Base-by-base conservation (phyloP, 2,113 vertebrate genomes). In the Australoheros scitulus region DNA sequence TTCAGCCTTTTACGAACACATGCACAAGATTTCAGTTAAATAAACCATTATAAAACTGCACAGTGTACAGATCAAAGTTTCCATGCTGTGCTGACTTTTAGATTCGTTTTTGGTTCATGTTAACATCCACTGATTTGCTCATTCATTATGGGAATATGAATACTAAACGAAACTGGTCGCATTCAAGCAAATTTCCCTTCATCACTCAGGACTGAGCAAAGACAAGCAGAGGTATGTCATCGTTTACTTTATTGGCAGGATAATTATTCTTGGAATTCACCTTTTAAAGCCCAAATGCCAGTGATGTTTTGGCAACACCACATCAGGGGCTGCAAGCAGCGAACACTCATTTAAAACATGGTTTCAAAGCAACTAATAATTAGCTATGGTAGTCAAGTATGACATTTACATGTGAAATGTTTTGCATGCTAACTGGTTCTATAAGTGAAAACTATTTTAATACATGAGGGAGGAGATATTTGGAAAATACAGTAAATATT, bases 281-380 rank as follows among this genome's bases (percentile, higher is more conserved):
- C 18, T 17, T 36, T 61, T 75, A 58, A 88, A 80, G 20, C 15
- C n/a, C 7, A 83, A 81, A 86, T 78, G 61, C 56, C 90, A 80
- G 63, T 22, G 20, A 63, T 75, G 76, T 89, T 83, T 65, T 84
- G 88, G 81, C 76, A 87, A 78, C 58, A 76, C 65, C 14, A 9
- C 77, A 65, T 13, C 36, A 81, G 65, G 1, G 38, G 26, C 26
- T 55, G 68, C 0, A 11, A 34, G 26, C 68, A 52, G 50, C 2
- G 1, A 52, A 52, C 58, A 61, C 47, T 36, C 65, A n/a, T 80
- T 83, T 72, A 82, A 89, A 90, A 72, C 76, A 85, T 86, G 38
- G 79, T 86, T 82, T 84, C 59, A 26, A 36, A 60, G 61, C 2
- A 83, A 78, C 77, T 38, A 77, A 22, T 38, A 83, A 26, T 24